phyloP scores from a whole-genome alignment of 2,113 vertebrate species.

The Ciconia maguari region DNA sequence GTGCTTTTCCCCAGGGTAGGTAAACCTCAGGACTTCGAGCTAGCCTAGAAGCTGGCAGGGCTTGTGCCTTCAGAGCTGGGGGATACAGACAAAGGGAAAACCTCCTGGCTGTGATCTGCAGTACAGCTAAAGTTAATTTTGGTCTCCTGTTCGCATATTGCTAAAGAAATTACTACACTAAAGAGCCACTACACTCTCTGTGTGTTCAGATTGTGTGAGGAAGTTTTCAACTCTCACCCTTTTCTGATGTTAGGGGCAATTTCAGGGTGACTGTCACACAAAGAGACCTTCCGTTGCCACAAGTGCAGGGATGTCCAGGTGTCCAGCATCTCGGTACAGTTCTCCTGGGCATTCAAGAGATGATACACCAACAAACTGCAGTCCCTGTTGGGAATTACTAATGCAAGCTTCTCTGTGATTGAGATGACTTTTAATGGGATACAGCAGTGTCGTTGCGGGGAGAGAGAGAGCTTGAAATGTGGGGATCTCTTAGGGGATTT shows the following conservation, averaged over 20 bases:
- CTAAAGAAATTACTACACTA: neutral
- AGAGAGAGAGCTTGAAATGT: neutral
- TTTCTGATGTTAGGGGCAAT: neutral
- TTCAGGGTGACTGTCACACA: neutral
- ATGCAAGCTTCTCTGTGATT: neutral
- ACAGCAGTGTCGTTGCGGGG: neutral
- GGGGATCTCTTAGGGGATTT: neutral
- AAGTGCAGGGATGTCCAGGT: neutral
- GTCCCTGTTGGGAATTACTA: neutral
- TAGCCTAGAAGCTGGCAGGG: neutral
- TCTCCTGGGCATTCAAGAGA: rapidly evolving
- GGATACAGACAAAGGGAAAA: neutral
- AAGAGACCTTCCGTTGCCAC: neutral
- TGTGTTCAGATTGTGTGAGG: neutral
- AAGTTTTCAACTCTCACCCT: neutral
- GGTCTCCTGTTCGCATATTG: neutral
- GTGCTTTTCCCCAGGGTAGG: neutral
- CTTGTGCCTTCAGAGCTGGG: neutral
- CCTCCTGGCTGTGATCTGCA: neutral
- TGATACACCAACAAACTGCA: neutral
- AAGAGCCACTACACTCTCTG: neutral
- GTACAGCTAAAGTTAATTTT: neutral
- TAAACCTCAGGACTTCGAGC: neutral
- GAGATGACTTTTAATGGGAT: neutral
- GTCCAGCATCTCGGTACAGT: neutral